Evolutionary conservation across 1,140 invertebrate genomes (phyloP).

Genomic region (Drosophila sechellia): DNA sequence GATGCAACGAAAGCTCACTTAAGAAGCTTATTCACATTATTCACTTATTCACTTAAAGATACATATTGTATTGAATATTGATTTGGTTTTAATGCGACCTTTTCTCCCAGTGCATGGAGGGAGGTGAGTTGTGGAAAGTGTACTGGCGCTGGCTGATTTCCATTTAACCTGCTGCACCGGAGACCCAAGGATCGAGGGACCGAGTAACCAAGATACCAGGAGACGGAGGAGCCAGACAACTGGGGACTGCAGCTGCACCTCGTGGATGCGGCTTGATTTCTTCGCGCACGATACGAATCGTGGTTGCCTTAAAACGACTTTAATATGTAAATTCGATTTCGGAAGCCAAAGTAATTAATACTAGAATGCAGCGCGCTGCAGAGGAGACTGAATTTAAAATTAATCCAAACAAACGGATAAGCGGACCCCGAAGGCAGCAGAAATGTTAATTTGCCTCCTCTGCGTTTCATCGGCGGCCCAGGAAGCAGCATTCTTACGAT

Average conservation of each 20-base stretch:
- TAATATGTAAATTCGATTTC: constrained; percentile 84
- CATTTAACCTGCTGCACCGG: constrained; percentile 79
- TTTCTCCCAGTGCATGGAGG: constrained; percentile 2
- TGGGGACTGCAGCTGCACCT: constrained; percentile 56
- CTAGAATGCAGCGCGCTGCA: constrained; percentile 71
- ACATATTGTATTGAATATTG: too few species aligned
- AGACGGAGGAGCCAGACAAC: not conserved
- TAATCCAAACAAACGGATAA: constrained; percentile 83
- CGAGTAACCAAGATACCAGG: not conserved
- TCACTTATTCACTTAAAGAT: too few species aligned
- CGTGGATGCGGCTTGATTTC: constrained; percentile 62
- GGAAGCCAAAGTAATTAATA: constrained; percentile 84
- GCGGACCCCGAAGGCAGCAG: constrained; percentile 70
- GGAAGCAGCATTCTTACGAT: constrained; percentile 66
- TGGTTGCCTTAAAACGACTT: constrained; percentile 80
- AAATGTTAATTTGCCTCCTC: constrained; percentile 78
- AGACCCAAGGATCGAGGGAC: constrained; percentile 34
- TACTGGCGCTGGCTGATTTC: constrained; percentile 70
- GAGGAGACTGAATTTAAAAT: constrained; percentile 79
- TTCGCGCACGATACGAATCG: constrained; percentile 77
- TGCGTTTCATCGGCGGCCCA: constrained; percentile 24
- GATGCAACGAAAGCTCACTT: too few species aligned
- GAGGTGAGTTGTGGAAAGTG: constrained; percentile 26
- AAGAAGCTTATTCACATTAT: too few species aligned
- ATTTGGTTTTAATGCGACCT: too few species aligned